These are phyloP conservation scores for Strix uralensis DNA, from an alignment of 2,113 vertebrate species.

Conservation along the genomic window DNA sequence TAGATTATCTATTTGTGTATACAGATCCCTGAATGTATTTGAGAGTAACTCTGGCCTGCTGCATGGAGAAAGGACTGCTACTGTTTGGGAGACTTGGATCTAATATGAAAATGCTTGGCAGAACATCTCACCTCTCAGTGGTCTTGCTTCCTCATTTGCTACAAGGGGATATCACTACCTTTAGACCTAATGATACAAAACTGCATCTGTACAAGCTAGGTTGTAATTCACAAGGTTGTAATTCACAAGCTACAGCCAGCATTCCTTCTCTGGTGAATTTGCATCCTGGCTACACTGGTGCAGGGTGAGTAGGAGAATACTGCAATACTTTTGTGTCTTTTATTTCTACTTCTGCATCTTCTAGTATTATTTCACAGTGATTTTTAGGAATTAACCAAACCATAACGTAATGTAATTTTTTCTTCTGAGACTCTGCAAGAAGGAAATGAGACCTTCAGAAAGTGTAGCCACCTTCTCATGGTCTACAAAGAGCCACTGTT, in stretches of 20 bases:
- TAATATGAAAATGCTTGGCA: background rate
- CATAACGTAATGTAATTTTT: background rate
- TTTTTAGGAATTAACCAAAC: background rate
- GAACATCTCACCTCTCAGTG: background rate
- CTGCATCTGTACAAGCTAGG: background rate
- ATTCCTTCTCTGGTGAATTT: background rate
- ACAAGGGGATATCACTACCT: background rate
- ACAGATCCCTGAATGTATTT: background rate
- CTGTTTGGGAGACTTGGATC: background rate
- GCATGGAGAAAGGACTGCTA: background rate
- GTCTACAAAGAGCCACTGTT: background rate
- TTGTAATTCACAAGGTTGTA: background rate
- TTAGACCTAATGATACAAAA: background rate
- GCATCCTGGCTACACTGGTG: background rate
- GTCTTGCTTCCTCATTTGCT: background rate
- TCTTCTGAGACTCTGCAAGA: background rate
- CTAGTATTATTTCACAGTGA: background rate
- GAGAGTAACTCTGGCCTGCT: background rate
- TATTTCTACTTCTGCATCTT: background rate
- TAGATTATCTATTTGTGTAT: background rate
- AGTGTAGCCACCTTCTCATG: background rate
- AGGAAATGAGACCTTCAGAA: background rate
- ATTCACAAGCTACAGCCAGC: background rate
- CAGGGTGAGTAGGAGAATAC: background rate
- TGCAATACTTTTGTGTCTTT: background rate